Base-by-base conservation (phyloP, 2,797 vertebrate genomes). In the Philypnodon macrostomus region DNA sequence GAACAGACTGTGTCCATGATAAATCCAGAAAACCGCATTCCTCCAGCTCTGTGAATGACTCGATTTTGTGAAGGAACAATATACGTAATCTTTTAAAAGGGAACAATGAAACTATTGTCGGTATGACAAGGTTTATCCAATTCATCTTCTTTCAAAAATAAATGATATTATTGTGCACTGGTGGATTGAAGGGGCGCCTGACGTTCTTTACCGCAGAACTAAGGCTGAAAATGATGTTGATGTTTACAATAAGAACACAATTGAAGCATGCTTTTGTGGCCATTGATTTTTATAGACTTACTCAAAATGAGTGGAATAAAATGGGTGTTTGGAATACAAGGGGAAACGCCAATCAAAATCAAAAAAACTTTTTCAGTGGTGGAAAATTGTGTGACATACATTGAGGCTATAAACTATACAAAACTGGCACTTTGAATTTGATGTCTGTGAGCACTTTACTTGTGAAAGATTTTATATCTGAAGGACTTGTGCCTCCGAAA, bases 1-100 rank as follows among this genome's bases (percentile, higher is more conserved):
- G n/a, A 33, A 33, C 5, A 33, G 31, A 27, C 26, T 17, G 42
- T 38, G 13, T 36, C 35, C 35, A 44, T 53, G 44, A 58, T 33
- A n/a, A n/a, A 29, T 6, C 19, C 14, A 13, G 8, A 16, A 24
- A 9, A 14, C 2, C 7, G 24, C 12, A 12, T 34, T 29, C 15
- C 26, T 10, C 37, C 15, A 0, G 0, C 4, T 49, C 18, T 51
- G 1, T 0, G 3, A 37, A 7, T 53, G 44, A 23, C 15, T 26
- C 16, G 2, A 2, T 33, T 33, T 12, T 33, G 6, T 33, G 32
- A 4, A 15, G 32, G n/a, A n/a, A n/a, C n/a, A n/a, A n/a, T 3
- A 2, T 18, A 36, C 10, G 16, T 36, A 15, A 10, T 36, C 17
- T 16, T 9, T 36, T 21, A 34, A 44, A 17, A 8, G 34, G n/a